These are phyloP conservation scores for Lycodopsis pacificus DNA, from an alignment of 2,797 vertebrate species.

Conservation along the genomic window DNA sequence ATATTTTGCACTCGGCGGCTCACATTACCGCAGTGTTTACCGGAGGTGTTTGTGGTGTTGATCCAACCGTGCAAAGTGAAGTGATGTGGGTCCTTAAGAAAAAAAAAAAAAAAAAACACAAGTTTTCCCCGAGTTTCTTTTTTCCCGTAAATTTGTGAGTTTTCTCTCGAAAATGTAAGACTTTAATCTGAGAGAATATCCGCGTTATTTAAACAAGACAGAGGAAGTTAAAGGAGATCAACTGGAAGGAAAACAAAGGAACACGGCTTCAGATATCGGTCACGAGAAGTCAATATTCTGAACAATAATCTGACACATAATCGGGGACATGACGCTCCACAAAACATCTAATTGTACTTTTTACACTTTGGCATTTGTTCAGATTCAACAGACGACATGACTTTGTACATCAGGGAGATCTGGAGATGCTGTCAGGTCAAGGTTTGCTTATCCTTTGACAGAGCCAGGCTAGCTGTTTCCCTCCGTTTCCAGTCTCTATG, in stretches of 20 bases:
- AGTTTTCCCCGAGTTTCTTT: neutral
- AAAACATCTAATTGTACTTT: neutral
- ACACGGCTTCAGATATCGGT: no score
- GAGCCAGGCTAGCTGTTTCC: neutral
- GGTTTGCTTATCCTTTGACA: no score
- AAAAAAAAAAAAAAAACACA: neutral
- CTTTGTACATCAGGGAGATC: neutral
- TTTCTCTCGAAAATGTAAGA: neutral
- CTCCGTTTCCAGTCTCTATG: neutral
- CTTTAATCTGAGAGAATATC: conserved; percentile 2
- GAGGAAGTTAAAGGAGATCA: neutral
- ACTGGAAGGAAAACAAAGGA: neutral
- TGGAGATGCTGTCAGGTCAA: neutral
- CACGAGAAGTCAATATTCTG: no score
- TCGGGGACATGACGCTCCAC: neutral
- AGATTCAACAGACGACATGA: no score
- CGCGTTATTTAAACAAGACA: neutral
- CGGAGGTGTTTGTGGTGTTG: neutral
- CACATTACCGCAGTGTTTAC: conserved; percentile 2
- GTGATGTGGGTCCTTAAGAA: neutral
- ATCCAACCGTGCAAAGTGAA: conserved; percentile 4
- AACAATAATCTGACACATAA: neutral
- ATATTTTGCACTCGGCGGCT: neutral
- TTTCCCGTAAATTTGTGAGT: neutral
- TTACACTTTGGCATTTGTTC: neutral